These are phyloP conservation scores for Diadumene lineata DNA, from an alignment of 92 coral and sea anemone genomes.

Conservation along the genomic window DNA sequence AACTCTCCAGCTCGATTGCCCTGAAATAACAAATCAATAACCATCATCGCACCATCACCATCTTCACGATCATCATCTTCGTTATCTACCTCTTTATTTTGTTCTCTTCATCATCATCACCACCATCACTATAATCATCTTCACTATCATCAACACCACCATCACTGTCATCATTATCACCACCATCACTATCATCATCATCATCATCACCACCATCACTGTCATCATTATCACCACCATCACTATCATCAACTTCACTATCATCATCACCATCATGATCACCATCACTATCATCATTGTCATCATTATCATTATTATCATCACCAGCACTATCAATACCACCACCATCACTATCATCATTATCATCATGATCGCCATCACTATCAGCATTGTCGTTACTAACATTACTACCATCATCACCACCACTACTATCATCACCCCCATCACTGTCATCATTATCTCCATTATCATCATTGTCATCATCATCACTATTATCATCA, in stretches of 20 bases:
- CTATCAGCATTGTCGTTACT: background rate
- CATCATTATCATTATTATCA: background rate
- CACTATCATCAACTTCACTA: no score
- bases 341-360: background rate
- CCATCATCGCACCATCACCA: no score
- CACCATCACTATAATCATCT: no score
- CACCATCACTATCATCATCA: no score
- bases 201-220: no score
- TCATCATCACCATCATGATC: no score
- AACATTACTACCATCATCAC: background rate
- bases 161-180: no score
- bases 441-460: background rate
- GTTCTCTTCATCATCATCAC: no score
- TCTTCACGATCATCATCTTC: no score
- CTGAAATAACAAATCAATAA: no score
- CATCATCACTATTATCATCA: background rate
- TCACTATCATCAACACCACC: no score
- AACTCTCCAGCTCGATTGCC: slow-evolving; percentile 84
- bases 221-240: background rate
- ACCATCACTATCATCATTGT: background rate
- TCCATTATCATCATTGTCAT: background rate
- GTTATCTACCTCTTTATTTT: no score
- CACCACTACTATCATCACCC: background rate
- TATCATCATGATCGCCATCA: background rate
- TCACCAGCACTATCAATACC: background rate